A percentile compares a stretch with the other conserved stretches of the same genome.
phyloP scores from a whole-genome alignment of 2,888 invertebrate species.

The Pristionchus exspectatus region DNA sequence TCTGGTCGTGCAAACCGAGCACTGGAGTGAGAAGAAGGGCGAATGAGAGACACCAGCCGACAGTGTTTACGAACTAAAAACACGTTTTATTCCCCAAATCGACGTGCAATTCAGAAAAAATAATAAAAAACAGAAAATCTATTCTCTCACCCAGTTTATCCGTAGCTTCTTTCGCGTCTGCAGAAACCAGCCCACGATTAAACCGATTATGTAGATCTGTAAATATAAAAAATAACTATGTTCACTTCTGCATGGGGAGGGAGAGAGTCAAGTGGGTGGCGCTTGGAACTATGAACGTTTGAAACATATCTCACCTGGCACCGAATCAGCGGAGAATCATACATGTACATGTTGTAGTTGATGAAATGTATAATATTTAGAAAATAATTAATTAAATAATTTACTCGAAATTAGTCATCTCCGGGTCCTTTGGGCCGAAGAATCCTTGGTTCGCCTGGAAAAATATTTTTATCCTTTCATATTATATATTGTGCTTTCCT shows the following conservation, averaged over 20 bases:
- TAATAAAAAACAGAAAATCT: not conserved
- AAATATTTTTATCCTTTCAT: not conserved
- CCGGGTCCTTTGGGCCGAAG: constrained; percentile 1
- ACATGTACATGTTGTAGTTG: constrained; percentile 56
- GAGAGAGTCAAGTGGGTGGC: too few species aligned
- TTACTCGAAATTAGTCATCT: constrained; percentile 13
- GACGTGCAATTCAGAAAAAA: not conserved
- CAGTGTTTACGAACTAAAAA: constrained; percentile 54
- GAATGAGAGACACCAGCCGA: constrained; percentile 47
- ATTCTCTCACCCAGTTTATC: constrained; percentile 47
- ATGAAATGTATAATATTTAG: not conserved
- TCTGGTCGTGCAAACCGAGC: constrained; percentile 51
- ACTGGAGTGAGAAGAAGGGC: constrained; percentile 45
- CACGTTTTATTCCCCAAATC: not conserved
- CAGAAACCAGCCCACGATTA: constrained; percentile 56
- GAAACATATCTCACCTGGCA: constrained; percentile 35
- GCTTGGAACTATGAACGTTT: not conserved
- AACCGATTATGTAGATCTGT: constrained; percentile 56
- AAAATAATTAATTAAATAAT: not conserved
- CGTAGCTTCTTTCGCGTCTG: constrained; percentile 42
- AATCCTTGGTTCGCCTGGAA: not conserved
- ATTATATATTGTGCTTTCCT: too few species aligned
- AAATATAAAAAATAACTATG: not conserved
- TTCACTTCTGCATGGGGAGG: not conserved
- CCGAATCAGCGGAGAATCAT: constrained; percentile 57